Conservation (phyloP, 2,888 invertebrate species). For the Sturmia bella region DNA sequence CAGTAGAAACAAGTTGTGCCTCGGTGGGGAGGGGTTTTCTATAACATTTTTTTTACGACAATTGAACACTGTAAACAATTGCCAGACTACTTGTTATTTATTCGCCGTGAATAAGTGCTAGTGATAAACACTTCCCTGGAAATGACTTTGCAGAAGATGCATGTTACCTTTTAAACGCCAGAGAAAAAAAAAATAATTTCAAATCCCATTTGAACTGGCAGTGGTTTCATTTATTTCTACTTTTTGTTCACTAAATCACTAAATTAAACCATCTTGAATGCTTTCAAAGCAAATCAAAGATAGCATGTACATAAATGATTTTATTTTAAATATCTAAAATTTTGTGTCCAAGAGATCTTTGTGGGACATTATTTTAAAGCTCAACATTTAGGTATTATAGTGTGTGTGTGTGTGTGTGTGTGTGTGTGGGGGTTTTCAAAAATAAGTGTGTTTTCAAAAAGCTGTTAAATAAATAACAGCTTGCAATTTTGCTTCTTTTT, state of each 20-base stretch:
- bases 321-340: constrained; percentile 32
- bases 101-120: no score
- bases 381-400: not conserved
- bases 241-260: constrained; percentile 28
- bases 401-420: no score
- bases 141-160: no score
- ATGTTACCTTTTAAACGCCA: no score
- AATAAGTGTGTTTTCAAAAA: constrained; percentile 26
- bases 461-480: constrained; percentile 5
- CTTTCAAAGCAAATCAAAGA: constrained; percentile 54
- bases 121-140: no score
- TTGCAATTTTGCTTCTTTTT: constrained; percentile 49
- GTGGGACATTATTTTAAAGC: constrained; percentile 6
- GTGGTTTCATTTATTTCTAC: constrained; percentile 46
- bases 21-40: no score
- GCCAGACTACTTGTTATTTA: no score
- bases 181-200: no score
- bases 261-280: not conserved
- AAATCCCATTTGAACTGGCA: constrained; percentile 46
- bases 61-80: no score
- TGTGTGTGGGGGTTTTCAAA: no score
- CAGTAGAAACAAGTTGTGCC: no score
- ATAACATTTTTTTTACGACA: no score
- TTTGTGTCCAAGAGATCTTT: constrained; percentile 59
- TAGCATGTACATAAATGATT: constrained; percentile 20